Evolutionary conservation across 2,888 invertebrate genomes (phyloP), one percentile per base, ranked within the genome.

Genomic region (Quadriops clusia): DNA sequence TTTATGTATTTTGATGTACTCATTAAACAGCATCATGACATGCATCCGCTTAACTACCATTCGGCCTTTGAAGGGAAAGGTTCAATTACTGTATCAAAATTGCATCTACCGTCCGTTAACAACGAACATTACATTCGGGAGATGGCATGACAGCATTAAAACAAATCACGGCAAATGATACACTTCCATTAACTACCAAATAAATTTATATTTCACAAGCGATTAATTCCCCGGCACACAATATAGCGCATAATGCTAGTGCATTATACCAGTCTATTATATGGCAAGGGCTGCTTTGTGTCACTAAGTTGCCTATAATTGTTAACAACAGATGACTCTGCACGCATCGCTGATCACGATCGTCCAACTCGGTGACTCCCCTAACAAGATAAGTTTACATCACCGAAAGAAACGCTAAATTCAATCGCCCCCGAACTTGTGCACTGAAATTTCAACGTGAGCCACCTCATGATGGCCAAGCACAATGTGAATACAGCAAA

Each of bases 281-380:
- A 50, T 48, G 48, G 50, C 45, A 47, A 50, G 54, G 55, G 53
- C 49, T 52, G 53, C 47, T 57, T 58, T 58, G 57, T 58, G 55
- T 55, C 53, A 47, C 58, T 58, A 57, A 56, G 55, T 58, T 56
- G 56, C 52, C 56, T 56, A 54, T 58, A 58, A 58, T 58, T 58
- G 58, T 57, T 57, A 54, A 57, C 56, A 58, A 54, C 56, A 54
- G 56, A 53, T 54, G 56, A 57, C 58, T 56, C 50, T 53, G 52
- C 46, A 52, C 43, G 55, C 47, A 44, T 44, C 46, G 51, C 38
- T 47, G 52, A 16, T n/a, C 30, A 13, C 22, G 18, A 23, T 8
- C 5, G 10, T 12, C 12, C 4, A 6, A n/a, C 29, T 15, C 29
- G 13, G 31, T 24, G 29, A 28, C 29, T 33, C 31, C 33, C 25